Evolutionary conservation across 2,888 invertebrate genomes (phyloP).

Genomic region (Aethes cnicana): DNA sequence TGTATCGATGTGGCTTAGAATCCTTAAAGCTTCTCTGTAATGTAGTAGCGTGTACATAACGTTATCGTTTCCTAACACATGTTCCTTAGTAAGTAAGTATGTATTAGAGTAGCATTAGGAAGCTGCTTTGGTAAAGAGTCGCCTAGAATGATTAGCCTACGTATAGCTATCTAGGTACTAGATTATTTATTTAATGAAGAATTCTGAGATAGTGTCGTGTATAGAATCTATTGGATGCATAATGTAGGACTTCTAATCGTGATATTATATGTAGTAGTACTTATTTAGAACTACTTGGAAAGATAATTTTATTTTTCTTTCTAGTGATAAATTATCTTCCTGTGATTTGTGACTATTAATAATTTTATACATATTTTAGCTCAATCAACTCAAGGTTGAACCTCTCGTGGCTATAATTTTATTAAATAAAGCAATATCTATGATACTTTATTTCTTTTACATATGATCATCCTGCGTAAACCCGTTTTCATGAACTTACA

Average conservation of each 20-base stretch:
- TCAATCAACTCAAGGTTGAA: conserved; percentile 66
- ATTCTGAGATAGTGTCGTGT: conserved; percentile 29
- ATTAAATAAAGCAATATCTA: conserved; percentile 75
- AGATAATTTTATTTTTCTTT: conserved; percentile 59
- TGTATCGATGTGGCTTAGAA: conserved; percentile 51
- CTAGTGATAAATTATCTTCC: conserved; percentile 69
- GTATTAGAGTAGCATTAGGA: conserved; percentile 35
- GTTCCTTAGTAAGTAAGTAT: conserved; percentile 24
- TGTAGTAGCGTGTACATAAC: conserved; percentile 23
- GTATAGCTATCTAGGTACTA: conserved; percentile 41
- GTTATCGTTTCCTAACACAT: conserved; percentile 26
- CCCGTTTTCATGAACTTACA: no score
- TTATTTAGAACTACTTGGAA: conserved; percentile 54
- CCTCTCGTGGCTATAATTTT: conserved; percentile 75
- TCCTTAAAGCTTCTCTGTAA: conserved; percentile 39
- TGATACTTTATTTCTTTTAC: conserved; percentile 35
- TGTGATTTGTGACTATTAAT: conserved; percentile 77
- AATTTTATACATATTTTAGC: conserved; percentile 76
- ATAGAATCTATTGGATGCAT: conserved; percentile 21
- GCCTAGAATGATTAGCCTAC: conserved; percentile 65
- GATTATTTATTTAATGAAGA: conserved; percentile 22
- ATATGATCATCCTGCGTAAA: conserved; percentile 18
- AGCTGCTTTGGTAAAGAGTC: conserved; percentile 54
- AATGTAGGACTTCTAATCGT: conserved; percentile 60
- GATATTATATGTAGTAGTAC: conserved; percentile 55